Evolutionary conservation across 2,888 invertebrate species (phyloP).

Genomic region (Dione vanillae): DNA sequence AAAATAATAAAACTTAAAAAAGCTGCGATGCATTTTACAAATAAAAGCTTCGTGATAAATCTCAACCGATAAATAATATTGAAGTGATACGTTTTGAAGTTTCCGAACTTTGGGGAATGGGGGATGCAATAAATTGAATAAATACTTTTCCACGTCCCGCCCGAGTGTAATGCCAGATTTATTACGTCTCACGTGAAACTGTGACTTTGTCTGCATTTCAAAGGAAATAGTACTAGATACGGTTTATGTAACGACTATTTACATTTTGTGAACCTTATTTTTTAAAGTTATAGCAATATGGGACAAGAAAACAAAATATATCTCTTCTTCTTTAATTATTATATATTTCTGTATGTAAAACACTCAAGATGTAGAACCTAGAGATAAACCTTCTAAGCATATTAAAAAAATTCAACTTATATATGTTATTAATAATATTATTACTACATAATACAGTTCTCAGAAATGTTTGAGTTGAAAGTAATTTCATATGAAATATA

Average conservation of each 20-base stretch:
- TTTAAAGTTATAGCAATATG: too few species aligned
- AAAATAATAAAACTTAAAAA: constrained; percentile 3
- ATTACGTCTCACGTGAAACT: background rate
- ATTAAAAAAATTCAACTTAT: too few species aligned
- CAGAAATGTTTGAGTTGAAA: background rate
- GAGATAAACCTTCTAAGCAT: too few species aligned
- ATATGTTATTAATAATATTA: too few species aligned
- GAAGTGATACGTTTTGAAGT: constrained; percentile 34
- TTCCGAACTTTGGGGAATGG: constrained; percentile 22
- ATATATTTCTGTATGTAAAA: too few species aligned
- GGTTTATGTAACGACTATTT: background rate
- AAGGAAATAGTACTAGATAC: background rate
- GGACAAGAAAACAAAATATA: too few species aligned
- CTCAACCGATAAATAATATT: constrained; percentile 28
- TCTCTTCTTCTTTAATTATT: too few species aligned
- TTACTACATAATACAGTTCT: too few species aligned
- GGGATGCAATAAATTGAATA: constrained; percentile 47
- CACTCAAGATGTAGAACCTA: too few species aligned
- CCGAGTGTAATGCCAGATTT: constrained; percentile 15
- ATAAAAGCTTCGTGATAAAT: constrained; percentile 21
- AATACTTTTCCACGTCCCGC: constrained; percentile 16
- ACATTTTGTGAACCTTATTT: too few species aligned
- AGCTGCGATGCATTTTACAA: constrained; percentile 15
- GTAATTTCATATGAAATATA: background rate
- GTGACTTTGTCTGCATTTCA: constrained; percentile 1